Percentiles rank a stretch among this genome's conserved stretches.
phyloP scores from a whole-genome alignment of 2,888 invertebrate genomes.

The Brenthis ino region DNA sequence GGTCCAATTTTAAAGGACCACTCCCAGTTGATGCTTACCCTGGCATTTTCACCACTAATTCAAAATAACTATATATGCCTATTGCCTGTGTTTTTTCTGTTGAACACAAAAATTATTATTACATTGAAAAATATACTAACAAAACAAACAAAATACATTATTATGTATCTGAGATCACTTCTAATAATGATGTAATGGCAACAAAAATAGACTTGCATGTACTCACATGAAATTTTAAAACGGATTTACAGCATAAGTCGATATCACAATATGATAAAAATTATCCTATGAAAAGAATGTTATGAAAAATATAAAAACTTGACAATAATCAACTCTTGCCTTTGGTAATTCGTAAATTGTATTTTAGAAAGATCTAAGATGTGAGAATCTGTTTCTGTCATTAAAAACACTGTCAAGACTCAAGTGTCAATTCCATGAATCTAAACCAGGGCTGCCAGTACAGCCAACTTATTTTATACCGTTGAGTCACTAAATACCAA shows the following conservation, averaged over 20 bases:
- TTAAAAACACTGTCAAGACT: too few species aligned
- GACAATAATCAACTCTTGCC: background rate
- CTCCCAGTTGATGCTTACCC: conserved; percentile 77
- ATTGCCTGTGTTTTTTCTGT: conserved; percentile 49
- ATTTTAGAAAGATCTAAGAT: too few species aligned
- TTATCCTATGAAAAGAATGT: background rate
- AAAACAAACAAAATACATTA: conserved; percentile 16
- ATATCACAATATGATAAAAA: background rate
- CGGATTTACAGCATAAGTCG: background rate
- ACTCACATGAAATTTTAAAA: conserved; percentile 28
- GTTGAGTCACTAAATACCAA: too few species aligned
- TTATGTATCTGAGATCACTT: conserved; percentile 23
- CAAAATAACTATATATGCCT: conserved; percentile 31
- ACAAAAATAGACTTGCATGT: conserved; percentile 56
- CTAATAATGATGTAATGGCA: conserved; percentile 62
- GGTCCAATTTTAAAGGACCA: conserved; percentile 60
- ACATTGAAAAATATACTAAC: conserved; percentile 14
- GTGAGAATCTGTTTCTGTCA: too few species aligned
- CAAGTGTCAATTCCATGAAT: too few species aligned
- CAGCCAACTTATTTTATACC: too few species aligned
- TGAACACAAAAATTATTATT: conserved; percentile 55
- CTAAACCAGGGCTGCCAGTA: too few species aligned
- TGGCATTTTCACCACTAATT: conserved; percentile 61
- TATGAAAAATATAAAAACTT: background rate
- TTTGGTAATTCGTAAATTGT: background rate